Base-by-base conservation (phyloP, 2,888 invertebrate species). In the Cacoxenus indagator region DNA sequence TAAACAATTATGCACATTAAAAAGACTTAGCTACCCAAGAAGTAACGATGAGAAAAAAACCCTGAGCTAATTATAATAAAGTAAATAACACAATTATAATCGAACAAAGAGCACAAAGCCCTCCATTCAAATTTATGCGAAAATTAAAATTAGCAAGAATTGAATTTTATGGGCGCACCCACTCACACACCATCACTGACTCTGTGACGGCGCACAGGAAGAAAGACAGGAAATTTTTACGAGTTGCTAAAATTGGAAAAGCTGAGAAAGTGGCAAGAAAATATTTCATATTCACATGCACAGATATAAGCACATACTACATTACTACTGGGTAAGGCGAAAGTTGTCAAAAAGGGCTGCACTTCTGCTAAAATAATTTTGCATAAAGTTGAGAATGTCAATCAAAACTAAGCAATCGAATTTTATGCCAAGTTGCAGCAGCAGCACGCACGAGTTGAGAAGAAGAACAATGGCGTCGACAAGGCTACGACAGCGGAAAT, bases 311-410 rank as follows among this genome's bases (percentile, higher is more conserved):
- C 37, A 14, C 37, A 37, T 4, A 37, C 37, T 37, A 1, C n/a
- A n/a, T n/a, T n/a, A n/a, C n/a, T n/a, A n/a, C n/a, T n/a, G n/a
- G n/a, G n/a, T n/a, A n/a, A n/a, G 14, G 37, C 37, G 5, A 1
- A 37, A 37, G 37, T 37, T 37, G 37, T 37, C 37, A 14, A 11
- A 37, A 8, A 0, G 37, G 37, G 37, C 8, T 8, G 14, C 14
- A 37, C 37, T 37, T 37, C 14, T 14, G 5, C 37, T n/a, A n/a
- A n/a, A n/a, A n/a, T n/a, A n/a, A n/a, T n/a, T 37, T 37, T 37
- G 37, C 54, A 24, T 54, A 19, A 31, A 59, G 59, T 59, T 59
- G 59, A 59, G n/a, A 19, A 37, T 59, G 59, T 59, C 59, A 59
- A 59, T 59, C 59, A 59, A 31, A 19, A 19, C 19, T 59, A 59